A percentile compares a stretch with the other conserved stretches of the same genome.
Evolutionary conservation across 37 sponge, comb jelly and placozoan genomes (phyloP).

Genomic region (Diacarnus erythraeanus): DNA sequence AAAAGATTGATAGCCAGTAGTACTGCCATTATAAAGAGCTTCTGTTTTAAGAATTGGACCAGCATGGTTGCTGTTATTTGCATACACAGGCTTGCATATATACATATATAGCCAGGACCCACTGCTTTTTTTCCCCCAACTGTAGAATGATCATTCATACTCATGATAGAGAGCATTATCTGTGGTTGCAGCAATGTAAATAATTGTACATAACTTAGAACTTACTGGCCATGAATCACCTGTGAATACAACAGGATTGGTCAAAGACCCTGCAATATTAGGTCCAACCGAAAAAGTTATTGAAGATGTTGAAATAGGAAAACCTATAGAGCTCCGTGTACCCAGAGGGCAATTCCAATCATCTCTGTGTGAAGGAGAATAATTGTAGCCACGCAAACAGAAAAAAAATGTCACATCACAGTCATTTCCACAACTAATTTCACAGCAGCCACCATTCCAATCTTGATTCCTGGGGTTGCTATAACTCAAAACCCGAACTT

Average conservation of each 20-base stretch:
- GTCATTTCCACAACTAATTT: background rate
- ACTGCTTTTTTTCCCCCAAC: no score
- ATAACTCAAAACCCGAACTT: conserved; percentile 6
- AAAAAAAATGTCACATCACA: conserved; percentile 50
- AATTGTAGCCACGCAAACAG: conserved; percentile 11
- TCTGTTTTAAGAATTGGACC: no score
- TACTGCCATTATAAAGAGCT: no score
- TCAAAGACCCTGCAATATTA: background rate
- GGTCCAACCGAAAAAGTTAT: background rate
- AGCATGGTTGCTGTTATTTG: no score
- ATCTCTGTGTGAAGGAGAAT: background rate
- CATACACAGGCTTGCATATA: no score
- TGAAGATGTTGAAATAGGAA: background rate
- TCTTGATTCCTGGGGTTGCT: conserved; percentile 23
- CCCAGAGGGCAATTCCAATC: conserved; percentile 11
- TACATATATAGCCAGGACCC: no score
- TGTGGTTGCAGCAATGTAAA: no score
- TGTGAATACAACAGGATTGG: conserved; percentile 25
- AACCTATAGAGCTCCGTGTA: background rate
- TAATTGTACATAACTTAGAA: no score
- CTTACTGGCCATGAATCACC: conserved; percentile 47
- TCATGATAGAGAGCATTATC: no score
- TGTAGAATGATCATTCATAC: no score
- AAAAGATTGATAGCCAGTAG: no score
- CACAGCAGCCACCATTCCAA: conserved; percentile 27